Evolutionary conservation across 2,113 vertebrate genomes (phyloP), one percentile per base, ranked within the genome.

Genomic region (Paracanthobrama guichenoti): DNA sequence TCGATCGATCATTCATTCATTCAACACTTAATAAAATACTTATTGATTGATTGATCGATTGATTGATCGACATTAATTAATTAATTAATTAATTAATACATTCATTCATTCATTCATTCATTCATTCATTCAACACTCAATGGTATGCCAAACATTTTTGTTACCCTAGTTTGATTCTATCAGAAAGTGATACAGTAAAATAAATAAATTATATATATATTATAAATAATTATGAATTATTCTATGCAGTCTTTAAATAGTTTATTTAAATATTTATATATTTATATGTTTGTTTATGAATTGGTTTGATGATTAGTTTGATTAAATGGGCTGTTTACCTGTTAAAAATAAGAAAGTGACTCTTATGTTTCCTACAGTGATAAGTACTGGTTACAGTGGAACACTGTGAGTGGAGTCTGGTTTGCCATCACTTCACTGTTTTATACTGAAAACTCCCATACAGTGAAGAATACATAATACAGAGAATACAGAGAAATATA

Each of bases 31-130:
- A n/a, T n/a, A n/a, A n/a, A n/a, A n/a, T n/a, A n/a, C n/a, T n/a
- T n/a, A n/a, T n/a, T n/a, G n/a, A n/a, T n/a, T n/a, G n/a, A n/a
- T n/a, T n/a, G n/a, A n/a, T n/a, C n/a, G n/a, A n/a, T n/a, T n/a
- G n/a, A n/a, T n/a, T n/a, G n/a, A n/a, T n/a, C n/a, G n/a, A n/a
- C n/a, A n/a, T 46, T 46, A 0, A 12, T 46, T 46, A 0, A 12
- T 46, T 48, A 0, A 13, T 48, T 48, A 0, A 13, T 48, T 48
- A 0, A 3, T 46, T 46, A 0, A 46, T 46, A 12, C 3, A 48
- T 48, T 50, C 11, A 3, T 12, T 46, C 11, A 3, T 46, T 46
- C 12, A 4, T 48, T 48, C 46, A 14, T 14, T 48, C 50, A 6
- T 53, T 53, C 16, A 50, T 2, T 50, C 48, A 53, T 53, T 20